Base-by-base conservation (phyloP, 2,888 invertebrate genomes). In the Coelinius sp. region DNA sequence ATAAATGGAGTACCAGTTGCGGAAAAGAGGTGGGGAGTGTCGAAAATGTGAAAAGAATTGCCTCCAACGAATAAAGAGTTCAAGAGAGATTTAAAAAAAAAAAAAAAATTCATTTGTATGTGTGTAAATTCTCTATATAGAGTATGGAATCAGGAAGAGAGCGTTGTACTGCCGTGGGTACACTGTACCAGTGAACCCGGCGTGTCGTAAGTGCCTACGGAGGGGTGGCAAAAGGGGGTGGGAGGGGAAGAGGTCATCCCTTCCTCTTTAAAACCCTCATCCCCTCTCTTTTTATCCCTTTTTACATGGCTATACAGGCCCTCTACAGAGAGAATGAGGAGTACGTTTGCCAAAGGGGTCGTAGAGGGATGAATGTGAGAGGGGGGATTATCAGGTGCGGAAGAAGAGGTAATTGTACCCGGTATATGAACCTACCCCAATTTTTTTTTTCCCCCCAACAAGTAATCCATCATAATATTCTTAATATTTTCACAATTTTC, bases 171-270 rank as follows among this genome's bases (percentile, higher is more conserved):
- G 82, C 75, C 80, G 81, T 84, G 85, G 84, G 85, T 86, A 86
- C 85, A 85, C 80, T 86, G 85, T 86, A 85, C 85, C 83, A 86
- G 85, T 86, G 85, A 86, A 86, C 86, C 83, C 85, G 82, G 78
- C 76, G 78, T 66, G 22, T 69, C 46, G 63, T 49, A 68, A 70
- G 70, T 56, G 27, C 52, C 64, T 38, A 38, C 8, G 3, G 25
- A 17, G 59, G 41, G 62, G 67, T 17, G 24, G 53, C 22, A 52
- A 49, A 65, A 49, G 24, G 53, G 24, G 53, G 17, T 69, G 66
- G 41, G 62, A 14, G 66, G 35, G n/a, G 46, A 56, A 25, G 31
- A 25, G 56, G 25, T 2, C 62, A 14, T 52, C n/a, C n/a, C n/a
- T n/a, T n/a, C n/a, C n/a, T n/a, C n/a, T n/a, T n/a, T n/a, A n/a